These are phyloP conservation scores for Plecturocebus donacophilus DNA, from an alignment of 2,113 vertebrate species.

Conservation along the genomic window DNA sequence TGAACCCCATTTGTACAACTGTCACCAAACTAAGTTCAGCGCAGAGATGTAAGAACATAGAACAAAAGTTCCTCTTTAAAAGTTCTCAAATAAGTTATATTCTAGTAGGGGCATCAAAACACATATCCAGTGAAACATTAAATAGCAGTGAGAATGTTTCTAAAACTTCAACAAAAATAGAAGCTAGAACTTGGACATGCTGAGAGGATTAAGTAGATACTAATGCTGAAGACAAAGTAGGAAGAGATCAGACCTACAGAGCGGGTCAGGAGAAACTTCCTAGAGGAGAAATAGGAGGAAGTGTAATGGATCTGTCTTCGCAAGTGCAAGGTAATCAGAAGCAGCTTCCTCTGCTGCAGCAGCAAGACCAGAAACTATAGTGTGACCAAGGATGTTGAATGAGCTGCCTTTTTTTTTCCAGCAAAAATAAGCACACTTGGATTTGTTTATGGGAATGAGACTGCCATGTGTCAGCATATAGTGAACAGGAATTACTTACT, in stretches of 20 bases:
- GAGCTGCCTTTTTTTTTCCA: neutral
- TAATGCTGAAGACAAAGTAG: fast-evolving
- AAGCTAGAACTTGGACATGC: too few species aligned
- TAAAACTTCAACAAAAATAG: neutral
- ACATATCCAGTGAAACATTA: neutral
- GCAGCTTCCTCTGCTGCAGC: too few species aligned
- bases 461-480: neutral
- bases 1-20: neutral
- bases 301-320: neutral
- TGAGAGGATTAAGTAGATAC: neutral
- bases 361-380: too few species aligned
- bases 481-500: neutral
- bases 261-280: neutral
- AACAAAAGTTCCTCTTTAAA: neutral
- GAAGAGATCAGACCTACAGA: neutral
- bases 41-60: neutral
- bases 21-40: neutral
- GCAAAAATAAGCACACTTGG: neutral
- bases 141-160: neutral
- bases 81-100: neutral
- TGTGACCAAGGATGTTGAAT: neutral
- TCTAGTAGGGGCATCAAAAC: neutral
- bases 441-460: neutral
- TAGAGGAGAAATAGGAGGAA: neutral
- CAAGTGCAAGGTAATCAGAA: neutral